Conservation (phyloP, 2,888 invertebrate genomes). For the Parnassius glacialis region DNA sequence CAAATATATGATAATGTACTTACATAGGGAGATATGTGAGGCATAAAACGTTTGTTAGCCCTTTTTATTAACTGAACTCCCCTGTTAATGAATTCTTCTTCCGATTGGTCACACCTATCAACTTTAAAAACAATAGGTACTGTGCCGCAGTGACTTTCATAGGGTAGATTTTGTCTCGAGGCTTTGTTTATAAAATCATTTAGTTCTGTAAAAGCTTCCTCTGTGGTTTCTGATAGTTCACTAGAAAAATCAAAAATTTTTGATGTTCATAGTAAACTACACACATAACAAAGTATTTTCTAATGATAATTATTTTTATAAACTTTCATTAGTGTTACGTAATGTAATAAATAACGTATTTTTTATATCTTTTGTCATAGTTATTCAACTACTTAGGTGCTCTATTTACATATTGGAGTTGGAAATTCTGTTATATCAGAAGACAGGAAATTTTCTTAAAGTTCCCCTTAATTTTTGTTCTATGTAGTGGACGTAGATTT, state of each 20-base stretch:
- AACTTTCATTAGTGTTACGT: too few species aligned
- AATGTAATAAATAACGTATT: too few species aligned
- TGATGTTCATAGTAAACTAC: too few species aligned
- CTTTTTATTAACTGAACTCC: slow-evolving; percentile 43
- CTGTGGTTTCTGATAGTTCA: slow-evolving; percentile 39
- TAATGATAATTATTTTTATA: too few species aligned
- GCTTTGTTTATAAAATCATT: slow-evolving; percentile 47
- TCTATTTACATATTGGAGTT: too few species aligned
- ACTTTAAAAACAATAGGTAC: slow-evolving; percentile 53
- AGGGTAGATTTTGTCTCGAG: slow-evolving; percentile 43
- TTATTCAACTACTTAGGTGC: too few species aligned
- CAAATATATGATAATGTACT: slow-evolving; percentile 37
- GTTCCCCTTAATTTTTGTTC: too few species aligned
- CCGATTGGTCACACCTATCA: slow-evolving; percentile 37
- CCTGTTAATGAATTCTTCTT: slow-evolving; percentile 28
- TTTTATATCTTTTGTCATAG: too few species aligned
- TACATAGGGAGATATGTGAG: slow-evolving; percentile 69
- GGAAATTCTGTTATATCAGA: too few species aligned
- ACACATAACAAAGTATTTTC: too few species aligned
- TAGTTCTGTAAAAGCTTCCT: slow-evolving; percentile 38
- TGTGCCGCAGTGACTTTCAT: slow-evolving; percentile 66
- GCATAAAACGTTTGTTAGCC: slow-evolving; percentile 53
- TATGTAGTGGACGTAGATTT: too few species aligned
- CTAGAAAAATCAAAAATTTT: slow-evolving; percentile 42
- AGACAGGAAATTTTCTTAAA: too few species aligned